Evolutionary conservation across 37 sponge, comb jelly and placozoan genomes (phyloP).

Genomic region (Dysidea cf. avara): DNA sequence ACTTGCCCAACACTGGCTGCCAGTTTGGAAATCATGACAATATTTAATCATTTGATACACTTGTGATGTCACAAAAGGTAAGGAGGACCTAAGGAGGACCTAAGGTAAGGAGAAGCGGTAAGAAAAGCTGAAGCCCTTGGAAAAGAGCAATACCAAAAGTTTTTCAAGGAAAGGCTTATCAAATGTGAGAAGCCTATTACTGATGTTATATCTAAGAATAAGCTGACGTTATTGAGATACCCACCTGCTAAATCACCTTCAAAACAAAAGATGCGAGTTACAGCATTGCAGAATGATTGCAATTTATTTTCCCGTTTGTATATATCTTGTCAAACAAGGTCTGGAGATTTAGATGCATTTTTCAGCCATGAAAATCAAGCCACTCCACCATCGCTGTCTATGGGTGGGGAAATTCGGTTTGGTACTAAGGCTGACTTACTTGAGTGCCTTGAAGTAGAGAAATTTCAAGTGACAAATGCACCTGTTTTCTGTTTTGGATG

Average conservation of each 20-base stretch:
- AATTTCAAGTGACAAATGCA: neutral
- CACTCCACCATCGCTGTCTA: conserved; percentile 19
- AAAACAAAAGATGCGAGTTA: conserved; percentile 1
- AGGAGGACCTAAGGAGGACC: no score
- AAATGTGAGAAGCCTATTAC: neutral
- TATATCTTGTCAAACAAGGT: conserved; percentile 8
- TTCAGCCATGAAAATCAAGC: conserved; percentile 16
- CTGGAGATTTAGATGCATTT: conserved; percentile 24
- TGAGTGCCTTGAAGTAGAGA: neutral
- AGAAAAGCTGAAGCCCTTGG: neutral
- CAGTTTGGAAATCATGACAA: no score
- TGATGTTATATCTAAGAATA: conserved; percentile 11
- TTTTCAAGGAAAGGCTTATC: neutral
- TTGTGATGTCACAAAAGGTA: no score
- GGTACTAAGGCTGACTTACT: conserved; percentile 40
- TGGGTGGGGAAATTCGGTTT: neutral
- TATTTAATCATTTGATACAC: no score
- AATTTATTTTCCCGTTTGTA: conserved; percentile 10
- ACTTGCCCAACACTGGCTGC: no score
- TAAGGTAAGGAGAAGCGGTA: no score
- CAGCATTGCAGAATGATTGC: conserved; percentile 18
- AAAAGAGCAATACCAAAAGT: neutral
- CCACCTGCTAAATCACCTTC: conserved; percentile 8
- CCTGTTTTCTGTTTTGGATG: conserved; percentile 20
- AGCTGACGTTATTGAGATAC: neutral